Conservation (phyloP, 2,113 vertebrate genomes). For the Oreochromis niloticus region DNA sequence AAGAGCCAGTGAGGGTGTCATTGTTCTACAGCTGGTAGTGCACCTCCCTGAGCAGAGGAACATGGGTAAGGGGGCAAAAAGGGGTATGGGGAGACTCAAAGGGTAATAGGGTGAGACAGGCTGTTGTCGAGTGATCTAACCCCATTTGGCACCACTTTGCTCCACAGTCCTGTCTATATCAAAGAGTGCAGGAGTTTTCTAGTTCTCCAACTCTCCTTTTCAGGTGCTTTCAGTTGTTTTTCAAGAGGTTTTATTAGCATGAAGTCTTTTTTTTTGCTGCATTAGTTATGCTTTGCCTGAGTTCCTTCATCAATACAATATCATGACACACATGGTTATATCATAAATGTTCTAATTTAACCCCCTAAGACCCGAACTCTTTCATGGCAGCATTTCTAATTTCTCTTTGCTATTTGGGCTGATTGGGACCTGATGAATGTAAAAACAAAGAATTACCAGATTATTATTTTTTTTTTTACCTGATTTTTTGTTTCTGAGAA, state of each 20-base stretch:
- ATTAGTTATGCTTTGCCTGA: not conserved
- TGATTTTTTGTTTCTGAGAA: not conserved
- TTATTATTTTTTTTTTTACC: too few relatives aligned
- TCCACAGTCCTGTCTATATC: slow-evolving; percentile 18
- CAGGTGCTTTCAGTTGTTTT: not conserved
- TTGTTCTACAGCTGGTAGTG: slow-evolving; percentile 54
- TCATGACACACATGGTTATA: not conserved
- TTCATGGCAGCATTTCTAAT: not conserved
- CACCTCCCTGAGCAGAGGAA: slow-evolving; percentile 16
- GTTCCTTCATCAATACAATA: not conserved
- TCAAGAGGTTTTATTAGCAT: not conserved
- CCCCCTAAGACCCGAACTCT: not conserved
- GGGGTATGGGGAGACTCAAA: slow-evolving; percentile 18
- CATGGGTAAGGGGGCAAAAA: not conserved
- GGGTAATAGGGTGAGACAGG: slow-evolving; percentile 69
- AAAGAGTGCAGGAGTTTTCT: slow-evolving; percentile 15
- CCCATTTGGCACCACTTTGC: slow-evolving; percentile 68
- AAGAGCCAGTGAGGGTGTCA: slow-evolving; percentile 51
- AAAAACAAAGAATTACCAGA: too few relatives aligned
- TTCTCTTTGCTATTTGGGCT: not conserved
- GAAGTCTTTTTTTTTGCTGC: not conserved
- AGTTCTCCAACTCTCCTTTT: not conserved
- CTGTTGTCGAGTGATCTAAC: slow-evolving; percentile 64
- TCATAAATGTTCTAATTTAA: not conserved
- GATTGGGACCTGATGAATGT: too few relatives aligned